Evolutionary conservation across 2,797 vertebrate genomes (phyloP).

Genomic region (Sebastes umbrosus): DNA sequence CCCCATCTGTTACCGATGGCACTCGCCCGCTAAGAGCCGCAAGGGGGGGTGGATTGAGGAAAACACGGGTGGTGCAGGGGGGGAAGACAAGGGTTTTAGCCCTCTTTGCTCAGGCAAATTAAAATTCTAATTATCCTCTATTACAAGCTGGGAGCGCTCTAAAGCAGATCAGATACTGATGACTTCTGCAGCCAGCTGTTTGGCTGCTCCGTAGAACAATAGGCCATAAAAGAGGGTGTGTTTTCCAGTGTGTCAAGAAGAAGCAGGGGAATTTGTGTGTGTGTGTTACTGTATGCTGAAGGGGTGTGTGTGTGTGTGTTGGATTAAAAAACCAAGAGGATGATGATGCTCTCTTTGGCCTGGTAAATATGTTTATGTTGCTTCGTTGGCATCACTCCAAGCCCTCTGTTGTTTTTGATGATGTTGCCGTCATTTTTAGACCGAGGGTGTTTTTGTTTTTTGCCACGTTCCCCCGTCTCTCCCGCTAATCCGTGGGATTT

Average conservation of each 20-base stretch:
- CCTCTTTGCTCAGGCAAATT: slow-evolving; percentile 58
- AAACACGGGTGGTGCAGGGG: background rate
- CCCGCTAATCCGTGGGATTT: slow-evolving; percentile 64
- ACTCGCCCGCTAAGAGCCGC: slow-evolving; percentile 32
- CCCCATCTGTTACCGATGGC: slow-evolving; percentile 73
- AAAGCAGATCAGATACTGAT: slow-evolving; percentile 74
- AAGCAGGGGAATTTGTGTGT: slow-evolving; percentile 40
- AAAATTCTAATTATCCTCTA: slow-evolving; percentile 76
- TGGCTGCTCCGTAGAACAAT: slow-evolving; percentile 61
- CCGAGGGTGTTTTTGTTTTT: slow-evolving; percentile 55
- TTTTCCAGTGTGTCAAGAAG: slow-evolving; percentile 25
- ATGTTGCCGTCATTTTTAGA: slow-evolving; percentile 47
- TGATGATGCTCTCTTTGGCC: slow-evolving; percentile 69
- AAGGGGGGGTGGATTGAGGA: slow-evolving; percentile 24
- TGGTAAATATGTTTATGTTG: slow-evolving; percentile 74
- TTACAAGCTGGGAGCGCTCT: slow-evolving; percentile 69
- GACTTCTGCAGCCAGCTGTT: slow-evolving; percentile 72
- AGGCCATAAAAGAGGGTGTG: slow-evolving; percentile 61
- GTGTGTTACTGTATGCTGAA: slow-evolving; percentile 20
- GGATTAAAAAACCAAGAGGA: slow-evolving; percentile 71
- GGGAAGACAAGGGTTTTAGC: slow-evolving; percentile 46
- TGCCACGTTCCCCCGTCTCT: slow-evolving; percentile 33
- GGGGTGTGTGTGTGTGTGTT: background rate
- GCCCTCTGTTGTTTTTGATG: slow-evolving; percentile 44
- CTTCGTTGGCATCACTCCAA: slow-evolving; percentile 39